These are phyloP conservation scores for Syndactyla subalaris DNA, from an alignment of 2,797 vertebrate species.

Conservation along the genomic window DNA sequence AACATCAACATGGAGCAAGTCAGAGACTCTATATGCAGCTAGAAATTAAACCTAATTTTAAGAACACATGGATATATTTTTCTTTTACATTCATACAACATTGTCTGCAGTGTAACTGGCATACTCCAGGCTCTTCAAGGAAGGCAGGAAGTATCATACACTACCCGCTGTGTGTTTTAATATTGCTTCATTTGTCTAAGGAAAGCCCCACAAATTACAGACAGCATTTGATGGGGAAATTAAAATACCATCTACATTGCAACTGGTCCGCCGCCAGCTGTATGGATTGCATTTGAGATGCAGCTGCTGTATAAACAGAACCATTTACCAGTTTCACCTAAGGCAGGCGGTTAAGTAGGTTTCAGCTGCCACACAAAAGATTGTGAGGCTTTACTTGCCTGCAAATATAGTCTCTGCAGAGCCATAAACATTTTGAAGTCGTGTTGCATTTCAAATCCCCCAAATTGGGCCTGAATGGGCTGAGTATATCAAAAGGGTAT, in stretches of 20 bases:
- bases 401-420: constrained; percentile 27
- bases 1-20: constrained; percentile 46
- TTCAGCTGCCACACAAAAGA: constrained; percentile 62
- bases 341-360: constrained; percentile 44
- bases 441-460: constrained; percentile 21
- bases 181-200: constrained; percentile 37
- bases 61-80: constrained; percentile 33
- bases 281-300: constrained; percentile 43
- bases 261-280: constrained; percentile 47
- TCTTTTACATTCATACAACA: constrained; percentile 20
- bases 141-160: constrained; percentile 23
- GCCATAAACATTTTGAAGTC: constrained; percentile 1
- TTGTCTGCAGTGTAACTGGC: constrained; percentile 23
- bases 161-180: constrained; percentile 4
- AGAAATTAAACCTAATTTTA: constrained; percentile 54
- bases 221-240: constrained; percentile 48
- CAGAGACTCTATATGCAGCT: neutral
- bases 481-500: constrained; percentile 12
- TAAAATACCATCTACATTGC: constrained; percentile 57
- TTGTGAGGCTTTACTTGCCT: constrained; percentile 12
- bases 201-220: constrained; percentile 51
- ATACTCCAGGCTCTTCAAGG: neutral
- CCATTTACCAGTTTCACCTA: constrained; percentile 57
- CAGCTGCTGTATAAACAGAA: constrained; percentile 58
- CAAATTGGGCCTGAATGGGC: neutral